Conservation (phyloP, 37 sponge, comb jelly and placozoan species). For the Sycon ciliatum region DNA sequence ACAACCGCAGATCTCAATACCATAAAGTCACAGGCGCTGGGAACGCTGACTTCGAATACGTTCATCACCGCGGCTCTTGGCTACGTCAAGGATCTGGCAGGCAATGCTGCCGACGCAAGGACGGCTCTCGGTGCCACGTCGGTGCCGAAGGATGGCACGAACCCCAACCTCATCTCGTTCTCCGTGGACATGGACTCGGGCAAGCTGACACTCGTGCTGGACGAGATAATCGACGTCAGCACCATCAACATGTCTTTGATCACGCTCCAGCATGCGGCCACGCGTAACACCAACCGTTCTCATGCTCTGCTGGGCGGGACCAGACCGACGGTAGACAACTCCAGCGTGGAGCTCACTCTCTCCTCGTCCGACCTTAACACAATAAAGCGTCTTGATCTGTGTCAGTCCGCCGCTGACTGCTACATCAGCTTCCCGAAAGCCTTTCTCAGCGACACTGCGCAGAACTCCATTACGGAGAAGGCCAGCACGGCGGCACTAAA, state of each 20-base stretch:
- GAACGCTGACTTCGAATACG: conserved; percentile 18
- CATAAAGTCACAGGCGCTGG: conserved; percentile 14
- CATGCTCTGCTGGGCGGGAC: neutral
- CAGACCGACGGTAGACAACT: neutral
- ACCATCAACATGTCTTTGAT: neutral
- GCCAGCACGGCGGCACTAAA: neutral
- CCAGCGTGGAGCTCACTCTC: neutral
- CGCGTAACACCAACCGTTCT: neutral
- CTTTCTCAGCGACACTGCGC: neutral
- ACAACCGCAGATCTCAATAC: conserved; percentile 2
- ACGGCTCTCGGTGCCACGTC: neutral
- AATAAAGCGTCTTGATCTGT: conserved; percentile 16
- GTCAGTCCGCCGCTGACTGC: conserved; percentile 41
- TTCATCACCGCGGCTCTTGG: conserved; percentile 14
- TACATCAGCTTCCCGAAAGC: conserved; percentile 29
- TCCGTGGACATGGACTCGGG: neutral
- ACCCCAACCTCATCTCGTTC: neutral
- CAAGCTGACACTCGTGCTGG: neutral
- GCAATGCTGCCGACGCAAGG: conserved; percentile 12
- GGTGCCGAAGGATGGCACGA: neutral
- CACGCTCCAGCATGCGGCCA: neutral
- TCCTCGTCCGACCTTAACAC: neutral
- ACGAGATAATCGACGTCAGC: neutral
- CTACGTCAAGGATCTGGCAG: conserved; percentile 1
- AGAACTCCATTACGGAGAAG: neutral